phyloP scores from a whole-genome alignment of 2,113 vertebrate species.

The Echinops telfairi region DNA sequence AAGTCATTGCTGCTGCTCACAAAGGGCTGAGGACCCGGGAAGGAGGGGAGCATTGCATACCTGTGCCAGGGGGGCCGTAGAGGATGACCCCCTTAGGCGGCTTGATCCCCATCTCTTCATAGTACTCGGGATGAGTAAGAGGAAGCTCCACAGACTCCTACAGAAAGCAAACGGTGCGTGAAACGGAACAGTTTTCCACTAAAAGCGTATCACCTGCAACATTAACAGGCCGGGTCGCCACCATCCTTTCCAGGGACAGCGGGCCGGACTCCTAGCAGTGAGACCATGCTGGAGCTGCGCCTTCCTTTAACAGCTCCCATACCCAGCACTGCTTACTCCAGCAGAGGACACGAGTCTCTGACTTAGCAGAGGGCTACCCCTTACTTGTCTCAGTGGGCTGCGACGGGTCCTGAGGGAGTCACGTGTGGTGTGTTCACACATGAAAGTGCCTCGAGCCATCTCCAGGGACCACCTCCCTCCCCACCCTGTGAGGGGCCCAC shows the following conservation, averaged over 20 bases:
- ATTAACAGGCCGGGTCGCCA: background rate
- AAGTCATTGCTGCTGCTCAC: background rate
- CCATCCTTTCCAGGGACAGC: background rate
- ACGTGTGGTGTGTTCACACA: no score
- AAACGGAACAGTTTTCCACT: background rate
- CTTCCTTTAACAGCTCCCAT: background rate
- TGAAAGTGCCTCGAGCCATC: no score
- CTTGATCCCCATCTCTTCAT: conserved; percentile 99
- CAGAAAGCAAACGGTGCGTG: conserved; percentile 43
- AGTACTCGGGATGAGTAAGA: conserved; percentile 98
- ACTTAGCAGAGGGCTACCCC: background rate
- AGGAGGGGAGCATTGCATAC: conserved; percentile 80
- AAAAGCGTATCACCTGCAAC: background rate
- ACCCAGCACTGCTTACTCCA: background rate
- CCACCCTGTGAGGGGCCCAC: background rate
- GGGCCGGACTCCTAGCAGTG: background rate
- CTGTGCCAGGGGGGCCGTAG: conserved; percentile 97
- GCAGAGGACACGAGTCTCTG: background rate
- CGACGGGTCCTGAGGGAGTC: background rate
- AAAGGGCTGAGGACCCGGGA: background rate
- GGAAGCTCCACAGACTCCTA: conserved; percentile 99
- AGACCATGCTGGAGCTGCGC: background rate
- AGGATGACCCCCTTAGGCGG: conserved; percentile 99
- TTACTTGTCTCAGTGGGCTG: background rate
- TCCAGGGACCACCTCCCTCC: no score